Evolutionary conservation across 2,113 vertebrate species (phyloP).

Genomic region (Lamprologus ornatipinnis): DNA sequence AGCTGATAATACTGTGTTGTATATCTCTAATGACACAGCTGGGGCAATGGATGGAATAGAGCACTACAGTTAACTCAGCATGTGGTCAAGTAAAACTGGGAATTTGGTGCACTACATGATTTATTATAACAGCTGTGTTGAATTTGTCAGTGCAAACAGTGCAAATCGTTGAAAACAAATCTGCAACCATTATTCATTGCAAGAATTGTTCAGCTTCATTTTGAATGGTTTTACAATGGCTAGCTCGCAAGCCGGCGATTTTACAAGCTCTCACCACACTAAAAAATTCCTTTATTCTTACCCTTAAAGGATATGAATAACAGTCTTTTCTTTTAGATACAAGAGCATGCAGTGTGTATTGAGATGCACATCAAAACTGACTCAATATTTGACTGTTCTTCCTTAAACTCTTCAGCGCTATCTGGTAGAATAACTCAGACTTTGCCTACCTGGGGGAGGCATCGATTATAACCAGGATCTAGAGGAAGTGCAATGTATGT

Average conservation of each 20-base stretch:
- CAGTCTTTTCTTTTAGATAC: background rate
- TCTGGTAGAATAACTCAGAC: slow-evolving; percentile 30
- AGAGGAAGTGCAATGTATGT: background rate
- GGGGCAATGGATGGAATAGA: background rate
- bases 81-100: background rate
- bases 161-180: background rate
- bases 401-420: slow-evolving; percentile 18
- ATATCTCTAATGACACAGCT: slow-evolving; percentile 1
- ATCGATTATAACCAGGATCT: slow-evolving; percentile 35
- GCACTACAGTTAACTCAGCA: background rate
- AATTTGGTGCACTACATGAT: background rate
- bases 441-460: slow-evolving; percentile 22
- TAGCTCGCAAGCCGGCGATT: background rate
- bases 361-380: slow-evolving; percentile 23
- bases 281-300: background rate
- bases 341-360: background rate
- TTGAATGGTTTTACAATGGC: background rate
- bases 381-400: slow-evolving; percentile 11
- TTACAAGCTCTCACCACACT: background rate
- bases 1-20: background rate
- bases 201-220: background rate
- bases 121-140: background rate
- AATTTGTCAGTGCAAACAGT: background rate
- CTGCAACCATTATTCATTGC: background rate
- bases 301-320: background rate